These are phyloP conservation scores for Phylloscopus trochilus DNA, from an alignment of 2,113 vertebrate species.

Conservation along the genomic window DNA sequence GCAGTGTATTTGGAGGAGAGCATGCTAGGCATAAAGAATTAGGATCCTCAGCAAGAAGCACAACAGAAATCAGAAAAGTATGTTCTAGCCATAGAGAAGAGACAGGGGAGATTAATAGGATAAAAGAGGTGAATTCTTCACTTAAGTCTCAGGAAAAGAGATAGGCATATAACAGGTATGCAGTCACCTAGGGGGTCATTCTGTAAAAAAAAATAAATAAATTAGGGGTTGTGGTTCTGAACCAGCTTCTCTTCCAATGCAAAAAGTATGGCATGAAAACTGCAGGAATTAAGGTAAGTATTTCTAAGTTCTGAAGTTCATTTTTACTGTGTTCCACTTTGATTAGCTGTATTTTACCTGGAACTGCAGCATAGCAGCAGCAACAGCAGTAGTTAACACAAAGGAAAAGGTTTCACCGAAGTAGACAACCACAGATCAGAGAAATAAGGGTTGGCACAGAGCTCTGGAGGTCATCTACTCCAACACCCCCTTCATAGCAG, in stretches of 20 bases:
- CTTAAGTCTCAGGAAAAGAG: background rate
- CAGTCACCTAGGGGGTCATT: background rate
- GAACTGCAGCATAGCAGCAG: background rate
- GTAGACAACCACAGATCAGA: background rate
- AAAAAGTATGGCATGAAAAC: background rate
- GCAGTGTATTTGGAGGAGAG: constrained; percentile 18
- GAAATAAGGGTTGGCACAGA: background rate
- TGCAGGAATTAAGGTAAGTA: background rate
- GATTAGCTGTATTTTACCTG: background rate
- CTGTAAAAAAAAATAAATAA: background rate
- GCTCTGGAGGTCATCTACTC: background rate
- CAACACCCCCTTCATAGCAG: background rate
- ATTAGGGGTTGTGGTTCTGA: background rate
- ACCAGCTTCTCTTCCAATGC: background rate
- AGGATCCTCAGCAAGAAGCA: constrained; percentile 15
- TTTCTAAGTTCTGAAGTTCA: background rate
- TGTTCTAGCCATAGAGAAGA: constrained; percentile 2
- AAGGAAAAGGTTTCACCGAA: background rate
- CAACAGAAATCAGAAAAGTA: constrained; percentile 17
- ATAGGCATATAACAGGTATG: background rate
- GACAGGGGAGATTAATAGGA: constrained; percentile 30
- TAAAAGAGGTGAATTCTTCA: background rate
- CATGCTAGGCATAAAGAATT: constrained; percentile 48
- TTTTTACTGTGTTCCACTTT: background rate
- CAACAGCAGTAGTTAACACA: background rate